phyloP scores from a whole-genome alignment of 2,113 vertebrate genomes.

The Potamarius usumacintae region DNA sequence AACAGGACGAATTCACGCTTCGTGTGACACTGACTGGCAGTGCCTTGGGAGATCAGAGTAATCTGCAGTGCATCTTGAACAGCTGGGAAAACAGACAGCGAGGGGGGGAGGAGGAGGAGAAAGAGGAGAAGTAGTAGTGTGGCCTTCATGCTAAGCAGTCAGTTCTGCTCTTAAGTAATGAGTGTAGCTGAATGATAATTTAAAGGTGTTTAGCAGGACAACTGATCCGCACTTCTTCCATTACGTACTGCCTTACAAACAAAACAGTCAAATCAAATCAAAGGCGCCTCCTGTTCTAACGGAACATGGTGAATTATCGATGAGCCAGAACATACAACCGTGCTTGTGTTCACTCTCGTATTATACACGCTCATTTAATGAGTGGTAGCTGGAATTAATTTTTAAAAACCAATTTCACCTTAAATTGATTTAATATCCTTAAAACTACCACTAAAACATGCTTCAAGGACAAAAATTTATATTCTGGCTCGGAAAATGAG shows the following conservation, averaged over 20 bases:
- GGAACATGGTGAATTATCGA: not conserved
- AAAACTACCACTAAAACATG: not conserved
- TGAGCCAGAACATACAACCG: not conserved
- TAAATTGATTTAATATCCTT: not conserved
- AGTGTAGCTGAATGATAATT: not conserved
- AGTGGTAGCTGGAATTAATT: not conserved
- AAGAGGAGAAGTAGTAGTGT: not conserved
- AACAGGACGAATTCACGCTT: not conserved
- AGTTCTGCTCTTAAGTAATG: conserved; percentile 19
- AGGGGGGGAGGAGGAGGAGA: not conserved
- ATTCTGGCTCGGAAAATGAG: not conserved
- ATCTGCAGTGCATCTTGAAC: conserved; percentile 15
- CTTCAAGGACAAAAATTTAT: not conserved
- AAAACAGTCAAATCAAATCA: not conserved
- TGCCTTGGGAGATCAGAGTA: conserved; percentile 25
- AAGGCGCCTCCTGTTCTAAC: not conserved
- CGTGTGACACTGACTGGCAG: conserved; percentile 11
- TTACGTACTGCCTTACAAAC: conserved; percentile 1
- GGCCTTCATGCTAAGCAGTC: not conserved
- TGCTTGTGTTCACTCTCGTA: not conserved
- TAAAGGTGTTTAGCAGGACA: not conserved
- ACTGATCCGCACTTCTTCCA: conserved; percentile 7
- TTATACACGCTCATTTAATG: conserved; percentile 1
- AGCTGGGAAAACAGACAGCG: conserved; percentile 14
- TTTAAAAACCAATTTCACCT: not conserved